Evolutionary conservation across 2,797 vertebrate genomes (phyloP), one percentile per base, ranked within the genome.

Genomic region (Synanceia verrucosa): DNA sequence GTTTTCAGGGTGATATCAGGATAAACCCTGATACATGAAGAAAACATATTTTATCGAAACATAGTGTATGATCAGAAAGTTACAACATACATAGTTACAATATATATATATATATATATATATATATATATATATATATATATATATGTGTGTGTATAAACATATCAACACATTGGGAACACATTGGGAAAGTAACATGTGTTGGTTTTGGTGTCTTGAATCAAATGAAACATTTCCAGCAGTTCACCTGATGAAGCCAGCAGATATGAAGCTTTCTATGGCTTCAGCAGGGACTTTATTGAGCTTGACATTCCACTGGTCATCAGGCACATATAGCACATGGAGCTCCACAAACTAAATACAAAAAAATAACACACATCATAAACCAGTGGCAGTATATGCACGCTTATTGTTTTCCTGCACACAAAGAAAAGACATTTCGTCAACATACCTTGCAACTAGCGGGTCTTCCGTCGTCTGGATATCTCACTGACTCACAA

Each of bases 241-340:
- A 41, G 33, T 23, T 93, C 66, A 95, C 96, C 97, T 96, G 93
- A 98, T 96, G 88, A 99, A 98, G 70, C 96, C 96, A 2, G 95
- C 96, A 62, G 96, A 98, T 90, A 96, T 69, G 71, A 97, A 98
- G 73, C 92, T 94, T 46, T 93, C 94, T 61, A 93, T 91, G 69
- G 94, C 93, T 81, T 96, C 94, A 64, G 94, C 76, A 43, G 96
- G 92, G 68, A 96, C 88, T 76, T 95, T 98, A 83, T 98, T 97
- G 79, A 97, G 90, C 81, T 94, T 96, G 81, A 94, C 91, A 79
- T 98, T 94, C 96, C 97, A 98, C 64, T 96, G 92, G 78, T 97
- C 95, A 76, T 95, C 94, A 46, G 97, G 97, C 70, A 97, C 96
- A 89, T 89, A 96, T 84, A 97, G 93, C 71, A 96, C 95, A 89